Evolutionary conservation across 2,888 invertebrate genomes (phyloP), one percentile per base, ranked within the genome.

Genomic region (Sphecodes monilicornis): DNA sequence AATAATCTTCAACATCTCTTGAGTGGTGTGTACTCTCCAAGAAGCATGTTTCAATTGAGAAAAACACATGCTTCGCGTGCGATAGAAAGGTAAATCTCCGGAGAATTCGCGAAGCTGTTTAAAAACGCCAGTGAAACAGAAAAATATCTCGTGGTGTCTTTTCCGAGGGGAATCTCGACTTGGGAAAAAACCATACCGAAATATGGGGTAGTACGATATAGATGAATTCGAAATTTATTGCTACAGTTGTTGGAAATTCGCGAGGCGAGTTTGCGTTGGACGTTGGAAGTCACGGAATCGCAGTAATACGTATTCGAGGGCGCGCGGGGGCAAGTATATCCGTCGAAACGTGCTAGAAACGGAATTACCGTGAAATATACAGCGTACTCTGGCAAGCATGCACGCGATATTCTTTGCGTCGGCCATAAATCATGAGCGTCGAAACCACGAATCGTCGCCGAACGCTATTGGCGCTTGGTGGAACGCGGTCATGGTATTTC

Each of bases 311-410:
- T 74, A 72, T 84, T 72, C 83, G 64, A 70, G 76, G 64, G 57
- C 22, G 60, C 66, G 50, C 16, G 26, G 39, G 70, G 68, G 68
- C 69, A 57, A 71, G 68, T 84, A 75, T 78, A 80, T 73, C 72
- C 74, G 77, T 22, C n/a, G 77, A 10, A 76, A 80, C 80, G 85
- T 76, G 80, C 57, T 69, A 66, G 80, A 76, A 77, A 60, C 77
- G 84, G 77, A 85, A 85, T 79, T 79, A 76, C 46, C 84, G 73
- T 50, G 78, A 76, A 72, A 84, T 75, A 69, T 84, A 80, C 76
- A 66, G 78, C 39, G 41, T 68, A 39, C 46, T 46, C 39, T 64
- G 32, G 69, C 82, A 70, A 39, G 32, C 69, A 68, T 69, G 76
- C 82, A 82, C 60, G 76, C 82, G 83, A 76, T 76, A 82, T 76